Base-by-base conservation (phyloP, 30 jellyfish, hydroid and myxozoan species). In the Turritopsis dohrnii region DNA sequence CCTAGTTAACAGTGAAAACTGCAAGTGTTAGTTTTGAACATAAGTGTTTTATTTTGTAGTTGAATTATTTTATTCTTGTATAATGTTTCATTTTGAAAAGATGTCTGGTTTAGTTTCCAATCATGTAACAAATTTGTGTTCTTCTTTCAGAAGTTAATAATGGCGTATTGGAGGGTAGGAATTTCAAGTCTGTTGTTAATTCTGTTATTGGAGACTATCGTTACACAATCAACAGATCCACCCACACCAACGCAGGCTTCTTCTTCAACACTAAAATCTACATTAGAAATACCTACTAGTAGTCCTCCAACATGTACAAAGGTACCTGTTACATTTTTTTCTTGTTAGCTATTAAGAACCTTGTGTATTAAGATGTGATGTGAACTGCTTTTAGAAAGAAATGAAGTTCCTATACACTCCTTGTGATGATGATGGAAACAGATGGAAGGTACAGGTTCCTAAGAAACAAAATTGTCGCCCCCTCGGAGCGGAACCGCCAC, bases 381-480 rank as follows among this genome's bases (percentile, higher is more conserved):
- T n/a, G 19, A n/a, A 8, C 19, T 69, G 19, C 9, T 69, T 75
- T 8, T 80, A 90, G 97, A 75, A 86, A 23, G 84, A 90, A 53
- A 54, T 79, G 30, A 76, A 86, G 79, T 90, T 85, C 76, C 89
- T 74, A 0, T 90, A 90, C 73, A 90, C 97, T 16, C 95, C 89
- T 30, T 90, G 97, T 90, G 97, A 90, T 81, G 79, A 30, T 7
- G 76, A 66, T 21, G 84, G 81, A 82, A 89, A 90, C 21, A 60
- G 95, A 71, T 90, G 97, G 97, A 86, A 65, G 71, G 95, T 90
- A 31, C 92, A 81, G 28, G 92, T 90, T 1, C 97, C 97, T 65
- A 16, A 28, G 23, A 80, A 77, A n/a, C 7, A 74, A 30, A 41
- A 41, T 41, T 74, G 83, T 74, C 53, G 24, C 24, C 54, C 41